These are phyloP conservation scores for Philonicus albiceps DNA, from an alignment of 2,888 invertebrate species.

Conservation along the genomic window DNA sequence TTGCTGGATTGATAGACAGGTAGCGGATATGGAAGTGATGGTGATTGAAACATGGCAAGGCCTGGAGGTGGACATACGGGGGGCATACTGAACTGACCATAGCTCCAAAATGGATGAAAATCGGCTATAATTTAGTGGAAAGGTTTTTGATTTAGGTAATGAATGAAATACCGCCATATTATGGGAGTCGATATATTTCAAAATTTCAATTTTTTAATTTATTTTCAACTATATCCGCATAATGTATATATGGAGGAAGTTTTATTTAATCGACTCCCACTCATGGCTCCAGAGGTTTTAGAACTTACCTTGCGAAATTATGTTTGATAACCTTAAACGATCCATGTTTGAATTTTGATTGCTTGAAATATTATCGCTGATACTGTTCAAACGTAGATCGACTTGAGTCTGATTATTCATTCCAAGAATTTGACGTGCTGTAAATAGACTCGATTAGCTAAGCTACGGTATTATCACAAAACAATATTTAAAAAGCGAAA, in stretches of 20 bases:
- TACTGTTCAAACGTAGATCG: conserved; percentile 31
- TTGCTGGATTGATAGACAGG: conserved; percentile 53
- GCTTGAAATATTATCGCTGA: conserved; percentile 3
- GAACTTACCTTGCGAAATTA: conserved; percentile 53
- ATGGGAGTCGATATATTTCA: not conserved
- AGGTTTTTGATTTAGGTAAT: not conserved
- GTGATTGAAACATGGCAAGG: conserved; percentile 45
- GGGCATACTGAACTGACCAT: conserved; percentile 53
- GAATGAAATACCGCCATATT: not conserved
- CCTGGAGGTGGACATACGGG: conserved; percentile 53
- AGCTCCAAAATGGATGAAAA: conserved; percentile 51
- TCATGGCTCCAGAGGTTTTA: not conserved
- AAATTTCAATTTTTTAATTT: not conserved
- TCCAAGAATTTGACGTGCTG: conserved; percentile 55
- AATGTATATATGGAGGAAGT: no score
- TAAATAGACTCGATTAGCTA: no score
- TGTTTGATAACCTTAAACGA: conserved; percentile 53
- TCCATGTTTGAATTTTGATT: conserved; percentile 50
- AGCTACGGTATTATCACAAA: no score
- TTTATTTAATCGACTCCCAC: not conserved
- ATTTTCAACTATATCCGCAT: not conserved
- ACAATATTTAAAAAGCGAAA: no score
- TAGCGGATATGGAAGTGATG: conserved; percentile 51
- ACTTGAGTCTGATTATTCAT: conserved; percentile 48
- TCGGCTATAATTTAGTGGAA: conserved; percentile 48